phyloP scores from a whole-genome alignment of 2,797 vertebrate species.

The Parambassis ranga region DNA sequence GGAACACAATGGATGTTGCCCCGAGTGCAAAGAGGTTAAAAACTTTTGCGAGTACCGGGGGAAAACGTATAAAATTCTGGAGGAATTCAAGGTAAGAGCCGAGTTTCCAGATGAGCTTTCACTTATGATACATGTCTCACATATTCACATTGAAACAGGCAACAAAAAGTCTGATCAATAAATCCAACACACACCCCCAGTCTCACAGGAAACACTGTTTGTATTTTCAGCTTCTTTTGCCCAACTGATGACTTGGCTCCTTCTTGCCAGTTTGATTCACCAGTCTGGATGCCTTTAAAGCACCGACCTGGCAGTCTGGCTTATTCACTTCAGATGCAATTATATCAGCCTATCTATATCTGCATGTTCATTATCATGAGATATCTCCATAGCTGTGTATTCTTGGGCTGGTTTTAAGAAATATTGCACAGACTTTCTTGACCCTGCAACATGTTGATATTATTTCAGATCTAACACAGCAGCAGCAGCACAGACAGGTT shows the following conservation, averaged over 20 bases:
- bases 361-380: too few relatives aligned
- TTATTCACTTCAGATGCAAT: too few relatives aligned
- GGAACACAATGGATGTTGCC: slow-evolving; percentile 99
- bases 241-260: slow-evolving; percentile 3
- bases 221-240: too few relatives aligned
- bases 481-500: neutral
- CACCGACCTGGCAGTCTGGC: neutral
- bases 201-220: too few relatives aligned
- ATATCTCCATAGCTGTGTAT: too few relatives aligned
- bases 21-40: slow-evolving; percentile 99
- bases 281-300: neutral
- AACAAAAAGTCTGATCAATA: too few relatives aligned
- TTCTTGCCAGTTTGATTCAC: neutral
- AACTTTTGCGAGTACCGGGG: slow-evolving; percentile 99
- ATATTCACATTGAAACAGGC: neutral
- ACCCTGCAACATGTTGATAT: too few relatives aligned
- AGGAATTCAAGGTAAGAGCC: slow-evolving; percentile 97
- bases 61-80: slow-evolving; percentile 98
- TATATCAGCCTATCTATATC: too few relatives aligned
- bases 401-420: too few relatives aligned
- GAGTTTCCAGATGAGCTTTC: neutral
- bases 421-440: too few relatives aligned
- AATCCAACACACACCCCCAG: too few relatives aligned
- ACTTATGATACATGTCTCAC: neutral
- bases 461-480: neutral